These are phyloP conservation scores for Lagocephalus sceleratus DNA, from an alignment of 2,797 vertebrate species.

Conservation along the genomic window DNA sequence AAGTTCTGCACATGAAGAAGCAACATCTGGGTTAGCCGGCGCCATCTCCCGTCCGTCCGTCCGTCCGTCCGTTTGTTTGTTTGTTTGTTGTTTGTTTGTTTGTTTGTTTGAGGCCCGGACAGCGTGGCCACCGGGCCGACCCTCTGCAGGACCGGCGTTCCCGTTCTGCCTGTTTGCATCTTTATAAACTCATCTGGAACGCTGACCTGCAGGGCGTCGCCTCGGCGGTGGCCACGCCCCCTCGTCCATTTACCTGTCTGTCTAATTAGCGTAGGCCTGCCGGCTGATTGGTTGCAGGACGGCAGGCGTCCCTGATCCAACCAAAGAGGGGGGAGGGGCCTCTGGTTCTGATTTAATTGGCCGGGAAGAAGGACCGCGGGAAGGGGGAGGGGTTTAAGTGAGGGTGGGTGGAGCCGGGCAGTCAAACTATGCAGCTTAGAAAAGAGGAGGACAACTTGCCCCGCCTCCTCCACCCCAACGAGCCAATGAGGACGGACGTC, in stretches of 20 bases:
- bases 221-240: slow-evolving; percentile 47
- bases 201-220: slow-evolving; percentile 4
- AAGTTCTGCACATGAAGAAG: slow-evolving; percentile 35
- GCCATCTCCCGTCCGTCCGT: slow-evolving; percentile 44
- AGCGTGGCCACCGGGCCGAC: slow-evolving; percentile 54
- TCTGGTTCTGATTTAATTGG: slow-evolving; percentile 28
- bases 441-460: slow-evolving; percentile 45
- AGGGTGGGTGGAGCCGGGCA: slow-evolving; percentile 46
- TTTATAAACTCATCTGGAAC: neutral
- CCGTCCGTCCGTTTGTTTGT: slow-evolving; percentile 34
- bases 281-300: slow-evolving; percentile 6
- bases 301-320: slow-evolving; percentile 40
- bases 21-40: slow-evolving; percentile 73
- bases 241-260: slow-evolving; percentile 47
- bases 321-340: slow-evolving; percentile 45
- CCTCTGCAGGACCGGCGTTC: slow-evolving; percentile 22
- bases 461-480: slow-evolving; percentile 32
- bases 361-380: slow-evolving; percentile 23
- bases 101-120: slow-evolving; percentile 61
- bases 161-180: slow-evolving; percentile 4
- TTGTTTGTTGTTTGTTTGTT: slow-evolving; percentile 57
- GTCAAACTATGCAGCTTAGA: slow-evolving; percentile 78
- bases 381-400: slow-evolving; percentile 11
- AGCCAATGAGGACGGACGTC: slow-evolving; percentile 40
- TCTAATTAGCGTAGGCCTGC: slow-evolving; percentile 9